Percentiles rank a stretch among this genome's conserved stretches.
These are phyloP conservation scores for Tricholaema leucomelas DNA, from an alignment of 2,113 vertebrate genomes.

Conservation along the genomic window DNA sequence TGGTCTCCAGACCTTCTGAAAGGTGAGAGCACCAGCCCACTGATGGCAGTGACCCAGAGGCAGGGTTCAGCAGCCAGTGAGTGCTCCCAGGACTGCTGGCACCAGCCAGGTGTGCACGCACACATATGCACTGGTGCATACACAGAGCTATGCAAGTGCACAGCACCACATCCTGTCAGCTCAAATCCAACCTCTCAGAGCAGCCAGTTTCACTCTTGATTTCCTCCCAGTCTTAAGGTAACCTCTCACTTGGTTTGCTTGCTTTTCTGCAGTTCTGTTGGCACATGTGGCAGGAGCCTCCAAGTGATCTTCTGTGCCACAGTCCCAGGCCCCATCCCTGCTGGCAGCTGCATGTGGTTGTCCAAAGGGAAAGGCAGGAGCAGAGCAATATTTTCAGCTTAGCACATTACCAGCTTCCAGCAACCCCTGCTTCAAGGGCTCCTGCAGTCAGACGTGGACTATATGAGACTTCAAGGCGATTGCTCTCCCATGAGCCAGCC, in stretches of 20 bases:
- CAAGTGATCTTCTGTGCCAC: too few species aligned
- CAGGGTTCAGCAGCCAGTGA: neutral
- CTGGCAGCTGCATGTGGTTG: neutral
- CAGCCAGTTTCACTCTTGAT: neutral
- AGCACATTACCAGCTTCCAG: neutral
- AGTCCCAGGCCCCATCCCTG: neutral
- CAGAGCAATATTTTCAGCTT: neutral
- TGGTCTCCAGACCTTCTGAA: neutral
- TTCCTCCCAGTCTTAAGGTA: neutral
- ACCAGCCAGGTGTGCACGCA: rapidly evolving
- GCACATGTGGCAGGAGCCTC: neutral
- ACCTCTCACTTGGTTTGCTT: neutral
- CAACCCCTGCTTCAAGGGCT: neutral
- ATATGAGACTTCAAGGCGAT: neutral
- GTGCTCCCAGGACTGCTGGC: neutral
- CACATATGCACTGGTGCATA: too few species aligned
- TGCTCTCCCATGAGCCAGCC: neutral
- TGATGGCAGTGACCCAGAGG: neutral
- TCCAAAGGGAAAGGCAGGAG: neutral
- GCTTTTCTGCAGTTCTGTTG: neutral
- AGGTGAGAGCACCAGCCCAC: neutral
- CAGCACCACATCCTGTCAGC: neutral
- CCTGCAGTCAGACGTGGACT: neutral
- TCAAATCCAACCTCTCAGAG: neutral
- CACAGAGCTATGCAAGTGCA: rapidly evolving